Evolutionary conservation across 2,113 vertebrate genomes (phyloP), one percentile per base, ranked within the genome.

Genomic region (Sigmodon hispidus): DNA sequence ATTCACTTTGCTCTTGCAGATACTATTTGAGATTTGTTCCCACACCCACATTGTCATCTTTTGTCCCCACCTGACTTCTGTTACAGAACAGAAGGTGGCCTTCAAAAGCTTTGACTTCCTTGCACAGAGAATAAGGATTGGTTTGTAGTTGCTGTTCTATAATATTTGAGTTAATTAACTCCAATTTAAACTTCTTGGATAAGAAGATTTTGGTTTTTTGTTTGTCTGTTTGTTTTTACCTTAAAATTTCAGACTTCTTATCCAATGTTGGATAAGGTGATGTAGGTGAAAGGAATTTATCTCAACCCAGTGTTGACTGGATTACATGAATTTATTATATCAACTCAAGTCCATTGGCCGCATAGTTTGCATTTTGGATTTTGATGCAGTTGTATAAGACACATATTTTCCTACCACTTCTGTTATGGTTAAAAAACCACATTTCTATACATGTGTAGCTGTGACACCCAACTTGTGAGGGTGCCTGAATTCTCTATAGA

Each of bases 341-440:
- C 83, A 91, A 95, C 57, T 93, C 95, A 84, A 93, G 91, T 90
- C 97, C 91, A 88, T 87, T 87, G 94, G 63, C 45, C 76, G 29
- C 13, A 67, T 83, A 85, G 72, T 93, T 95, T 57, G 17, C 52
- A 94, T 93, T 94, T 97, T 34, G 55, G 85, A 17, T 86, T 97
- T 95, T 95, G 90, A 90, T 92, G 45, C 22, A 92, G 73, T 10
- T 81, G 29, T 7, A 55, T 57, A 45, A 67, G 86, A 92, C 59
- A 89, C 19, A 72, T 3, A 43, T 87, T 96, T 97, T 88, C 72
- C 48, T 31, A 45, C 29, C 36, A 36, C 34, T 36, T 90, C 67
- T 50, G 63, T 94, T 88, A 95, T 81, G 57, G 96, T 86, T 97
- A 70, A 95, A 45, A 94, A 96, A 84, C 95, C 80, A 76, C 0